Percentiles rank a stretch among this genome's conserved stretches.
Evolutionary conservation across 1,140 invertebrate genomes (phyloP).

Genomic region (Hycleus phaleratus): DNA sequence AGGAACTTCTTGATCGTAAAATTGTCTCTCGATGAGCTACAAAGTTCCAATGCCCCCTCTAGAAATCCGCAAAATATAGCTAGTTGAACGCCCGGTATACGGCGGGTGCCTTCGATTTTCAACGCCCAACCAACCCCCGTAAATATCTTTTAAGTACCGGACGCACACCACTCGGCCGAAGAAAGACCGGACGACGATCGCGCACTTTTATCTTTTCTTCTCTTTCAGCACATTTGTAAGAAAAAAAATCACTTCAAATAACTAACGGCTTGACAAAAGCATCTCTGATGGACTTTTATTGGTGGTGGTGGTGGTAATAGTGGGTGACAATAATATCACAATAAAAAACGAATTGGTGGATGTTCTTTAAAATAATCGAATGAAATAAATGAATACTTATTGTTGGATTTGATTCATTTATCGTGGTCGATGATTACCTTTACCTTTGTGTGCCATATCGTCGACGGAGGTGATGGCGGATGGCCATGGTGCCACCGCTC

Average conservation of each 20-base stretch:
- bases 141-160: conserved; percentile 32
- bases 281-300: conserved; percentile 1
- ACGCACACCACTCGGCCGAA: conserved; percentile 26
- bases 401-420: neutral
- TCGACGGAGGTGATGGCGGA: conserved; percentile 53
- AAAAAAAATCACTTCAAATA: conserved; percentile 19
- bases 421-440: conserved; percentile 34
- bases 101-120: too few species aligned
- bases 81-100: too few species aligned
- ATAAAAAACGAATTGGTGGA: too few species aligned
- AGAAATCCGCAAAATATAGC: too few species aligned
- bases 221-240: neutral
- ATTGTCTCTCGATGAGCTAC: too few species aligned
- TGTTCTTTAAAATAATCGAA: too few species aligned
- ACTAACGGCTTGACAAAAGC: conserved; percentile 12
- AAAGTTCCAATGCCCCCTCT: too few species aligned
- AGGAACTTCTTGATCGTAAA: too few species aligned
- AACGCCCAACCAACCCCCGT: conserved; percentile 5
- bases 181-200: neutral
- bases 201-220: too few species aligned
- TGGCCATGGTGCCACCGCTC: conserved; percentile 57
- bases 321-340: too few species aligned
- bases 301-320: too few species aligned
- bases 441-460: conserved; percentile 56
- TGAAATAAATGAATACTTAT: too few species aligned